Base-by-base conservation (phyloP, 2,797 vertebrate species). In the Euthynnus affinis region DNA sequence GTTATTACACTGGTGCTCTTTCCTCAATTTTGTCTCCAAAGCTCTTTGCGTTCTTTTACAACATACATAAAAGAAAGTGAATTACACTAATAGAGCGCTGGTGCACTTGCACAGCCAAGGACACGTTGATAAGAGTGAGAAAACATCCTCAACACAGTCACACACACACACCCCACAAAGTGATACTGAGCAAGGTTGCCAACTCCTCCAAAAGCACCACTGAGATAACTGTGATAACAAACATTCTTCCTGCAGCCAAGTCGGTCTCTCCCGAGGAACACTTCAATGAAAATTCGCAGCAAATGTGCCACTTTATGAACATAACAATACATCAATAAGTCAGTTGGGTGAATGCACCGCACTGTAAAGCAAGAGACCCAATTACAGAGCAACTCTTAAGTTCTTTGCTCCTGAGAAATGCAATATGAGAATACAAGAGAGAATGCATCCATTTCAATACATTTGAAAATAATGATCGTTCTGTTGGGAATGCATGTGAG, bases 151-250 rank as follows among this genome's bases (percentile, higher is more conserved):
- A 81, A 72, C 69, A 59, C 57, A 74, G 44, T 78, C 37, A 61
- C 74, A 81, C 84, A 87, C 75, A 64, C 55, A 86, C 73, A 84
- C 64, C 71, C 72, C 84, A 88, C 89, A 88, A 84, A 92, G 86
- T 83, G 89, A 91, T 92, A 92, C 84, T 69, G 75, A 88, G 86
- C 85, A 80, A 86, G 84, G 91, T 87, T 94, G 92, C 89, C 92
- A 94, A 90, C 87, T 92, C 87, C 88, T 94, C 86, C 87, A 87
- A 92, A 92, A 92, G 91, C 91, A 92, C 92, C 90, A 79, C 88
- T 83, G 92, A 92, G 92, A 94, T 93, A 93, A 92, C 90, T 78
- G 87, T 76, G 92, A 94, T 94, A 94, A 93, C 88, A 93, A 94
- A 94, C 92, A 91, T 92, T 91, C 85, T 86, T 92, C 42, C 86